Evolutionary conservation across 2,888 invertebrate species (phyloP).

Genomic region (Priocnemis perturbator): DNA sequence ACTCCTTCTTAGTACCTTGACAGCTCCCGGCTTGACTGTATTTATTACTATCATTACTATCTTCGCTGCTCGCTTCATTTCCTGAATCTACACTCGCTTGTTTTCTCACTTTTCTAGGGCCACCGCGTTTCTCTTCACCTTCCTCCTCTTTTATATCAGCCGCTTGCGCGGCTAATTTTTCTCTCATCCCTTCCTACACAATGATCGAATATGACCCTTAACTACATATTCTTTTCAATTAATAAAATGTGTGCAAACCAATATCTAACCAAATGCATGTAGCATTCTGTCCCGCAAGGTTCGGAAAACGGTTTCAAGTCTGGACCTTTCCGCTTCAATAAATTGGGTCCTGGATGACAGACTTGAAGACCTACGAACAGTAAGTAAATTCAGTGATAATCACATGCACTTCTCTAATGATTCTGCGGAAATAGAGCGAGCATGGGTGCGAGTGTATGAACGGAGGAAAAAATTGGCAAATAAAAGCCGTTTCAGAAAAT

Average conservation of each 20-base stretch:
- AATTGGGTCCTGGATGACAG: slow-evolving; percentile 93
- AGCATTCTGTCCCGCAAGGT: slow-evolving; percentile 92
- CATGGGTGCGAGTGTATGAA: no score
- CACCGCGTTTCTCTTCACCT: slow-evolving; percentile 74
- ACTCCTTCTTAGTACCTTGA: slow-evolving; percentile 61
- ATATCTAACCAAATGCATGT: slow-evolving; percentile 86
- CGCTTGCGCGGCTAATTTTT: slow-evolving; percentile 84
- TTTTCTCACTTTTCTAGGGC: slow-evolving; percentile 79
- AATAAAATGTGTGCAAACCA: no score
- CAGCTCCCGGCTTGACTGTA: slow-evolving; percentile 81
- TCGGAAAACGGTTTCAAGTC: slow-evolving; percentile 91
- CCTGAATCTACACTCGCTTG: slow-evolving; percentile 88
- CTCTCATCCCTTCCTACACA: slow-evolving; percentile 87
- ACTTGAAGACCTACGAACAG: slow-evolving; percentile 85
- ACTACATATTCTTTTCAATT: slow-evolving; percentile 23
- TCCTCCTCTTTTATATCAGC: slow-evolving; percentile 78
- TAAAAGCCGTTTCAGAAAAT: no score
- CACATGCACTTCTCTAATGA: no score
- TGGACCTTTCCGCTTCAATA: slow-evolving; percentile 90
- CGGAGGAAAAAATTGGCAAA: no score
- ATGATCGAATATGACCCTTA: slow-evolving; percentile 4
- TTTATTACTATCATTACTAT: slow-evolving; percentile 93
- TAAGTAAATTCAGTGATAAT: slow-evolving; percentile 10
- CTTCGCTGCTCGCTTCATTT: slow-evolving; percentile 95
- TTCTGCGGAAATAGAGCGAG: no score